Evolutionary conservation across 2,113 vertebrate genomes (phyloP), one percentile per base, ranked within the genome.

Genomic region (Blennius ocellaris): DNA sequence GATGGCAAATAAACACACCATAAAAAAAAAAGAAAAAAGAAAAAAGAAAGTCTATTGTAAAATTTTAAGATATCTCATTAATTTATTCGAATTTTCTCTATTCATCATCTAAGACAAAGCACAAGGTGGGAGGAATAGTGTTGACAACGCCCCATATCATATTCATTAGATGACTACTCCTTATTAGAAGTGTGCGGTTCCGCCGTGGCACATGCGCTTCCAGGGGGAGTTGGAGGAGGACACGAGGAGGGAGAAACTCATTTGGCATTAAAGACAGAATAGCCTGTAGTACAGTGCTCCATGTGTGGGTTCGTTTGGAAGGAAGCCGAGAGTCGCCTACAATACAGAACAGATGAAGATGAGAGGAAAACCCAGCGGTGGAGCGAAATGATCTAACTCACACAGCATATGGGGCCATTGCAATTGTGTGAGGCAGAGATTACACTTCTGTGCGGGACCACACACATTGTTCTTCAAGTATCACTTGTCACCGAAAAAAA

Each of bases 231-330:
- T 51, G 65, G 69, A 60, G 80, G 58, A 69, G 76, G 76, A 73
- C 11, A 64, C 40, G 47, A 76, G 81, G 64, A 39, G 71, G 39
- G 51, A 76, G 78, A 87, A 87, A 73, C 44, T 83, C 47, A 73
- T 67, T 74, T 85, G 78, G 78, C 76, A 64, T 54, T 65, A 54
- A 69, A 77, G 15, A 3, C 36, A 11, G 67, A 67, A 77, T 75
- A 57, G 47, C 48, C 70, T 82, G 21, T 30, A 30, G 21, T 57
- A 61, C 55, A 41, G 54, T 82, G 56, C 59, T 79, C 81, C 36
- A 16, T n/a, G 59, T 74, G 89, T 82, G 17, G 87, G 84, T 58
- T 40, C 59, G 21, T 45, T 76, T 88, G 82, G 84, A 79, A 50
- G 59, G 45, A 37, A 38, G 79, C 72, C 69, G 2, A 84, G 56